Evolutionary conservation across 2,113 vertebrate genomes (phyloP), one percentile per base, ranked within the genome.

Genomic region (Periophthalmodon schlosseri): DNA sequence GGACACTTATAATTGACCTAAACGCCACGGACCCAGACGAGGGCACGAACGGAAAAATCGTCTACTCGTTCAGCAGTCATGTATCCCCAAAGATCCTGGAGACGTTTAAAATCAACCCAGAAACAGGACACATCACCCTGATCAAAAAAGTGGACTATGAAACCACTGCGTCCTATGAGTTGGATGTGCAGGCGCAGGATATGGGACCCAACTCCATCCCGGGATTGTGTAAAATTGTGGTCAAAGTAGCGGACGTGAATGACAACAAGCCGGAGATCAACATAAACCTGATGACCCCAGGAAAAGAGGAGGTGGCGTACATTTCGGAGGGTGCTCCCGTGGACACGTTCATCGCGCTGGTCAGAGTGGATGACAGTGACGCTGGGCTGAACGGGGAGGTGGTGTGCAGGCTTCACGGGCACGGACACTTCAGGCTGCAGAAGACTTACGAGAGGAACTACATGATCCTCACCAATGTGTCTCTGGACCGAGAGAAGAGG

Each of bases 11-110:
- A 3, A 92, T 99, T 39, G 96, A 99, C 75, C 92, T 99, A 74
- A 99, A 99, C 18, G 98, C 98, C 33, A 99, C 97, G 0, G 98
- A 99, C 78, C 97, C 97, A 79, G 98, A 99, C n/a, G 96, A 99
- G 90, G 98, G 98, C 84, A 96, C 94, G 68, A 99, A 99, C 49
- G 97, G 97, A 24, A 97, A 96, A 86, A 95, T 99, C 0, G 91
- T 96, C 1, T 99, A 99, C 84, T 95, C 96, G 13, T 99, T 99
- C 71, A 98, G 97, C 78, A 97, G 96, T 46, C 97, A 99, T 20
- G 95, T 98, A 83, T 91, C 97, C 20, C 92, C 96, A 73, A 96
- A 95, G 91, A 97, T 99, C 75, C 73, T 91, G 20, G 96, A 99
- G 87, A 98, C 95, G 20, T 99, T 99, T 78, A 95, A 92, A 82